Percentiles rank a stretch among this genome's conserved stretches.
Conservation (phyloP, 2,797 vertebrate species). For the Scolopax rusticola region DNA sequence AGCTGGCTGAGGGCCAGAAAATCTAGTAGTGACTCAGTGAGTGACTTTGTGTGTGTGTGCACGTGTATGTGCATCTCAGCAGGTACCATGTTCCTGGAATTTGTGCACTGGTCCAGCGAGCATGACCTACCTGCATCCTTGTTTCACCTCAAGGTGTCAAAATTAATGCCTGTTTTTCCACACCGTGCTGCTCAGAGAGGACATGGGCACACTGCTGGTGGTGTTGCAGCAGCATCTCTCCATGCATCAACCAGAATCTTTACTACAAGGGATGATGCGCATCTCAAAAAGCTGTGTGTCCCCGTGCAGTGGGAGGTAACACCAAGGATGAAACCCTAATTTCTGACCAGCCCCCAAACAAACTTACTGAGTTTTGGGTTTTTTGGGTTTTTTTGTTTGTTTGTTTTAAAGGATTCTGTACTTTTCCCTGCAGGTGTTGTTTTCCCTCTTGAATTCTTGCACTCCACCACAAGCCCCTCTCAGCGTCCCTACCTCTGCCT, state of each 20-base stretch:
- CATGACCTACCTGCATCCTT: neutral
- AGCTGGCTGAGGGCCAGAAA: neutral
- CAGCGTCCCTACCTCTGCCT: neutral
- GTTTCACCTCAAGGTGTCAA: neutral
- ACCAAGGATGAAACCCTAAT: accelerated
- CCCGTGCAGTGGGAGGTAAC: neutral
- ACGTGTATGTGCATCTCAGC: neutral
- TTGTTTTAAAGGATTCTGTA: neutral
- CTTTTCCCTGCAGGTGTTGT: neutral
- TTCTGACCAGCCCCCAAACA: neutral
- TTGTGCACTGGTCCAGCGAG: neutral
- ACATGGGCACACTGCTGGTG: neutral
- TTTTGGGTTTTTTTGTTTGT: too few species aligned
- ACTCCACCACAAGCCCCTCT: neutral
- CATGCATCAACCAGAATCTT: neutral
- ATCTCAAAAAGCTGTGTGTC: neutral
- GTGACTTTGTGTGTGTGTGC: neutral
- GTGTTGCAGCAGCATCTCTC: neutral
- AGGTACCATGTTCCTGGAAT: neutral
- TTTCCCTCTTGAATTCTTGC: neutral
- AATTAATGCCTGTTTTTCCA: neutral
- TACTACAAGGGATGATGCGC: neutral
- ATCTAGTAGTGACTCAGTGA: neutral
- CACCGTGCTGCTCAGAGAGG: accelerated
- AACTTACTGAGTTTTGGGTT: neutral